phyloP scores from a whole-genome alignment of 2,113 vertebrate species.

The Nyctibius bracteatus region DNA sequence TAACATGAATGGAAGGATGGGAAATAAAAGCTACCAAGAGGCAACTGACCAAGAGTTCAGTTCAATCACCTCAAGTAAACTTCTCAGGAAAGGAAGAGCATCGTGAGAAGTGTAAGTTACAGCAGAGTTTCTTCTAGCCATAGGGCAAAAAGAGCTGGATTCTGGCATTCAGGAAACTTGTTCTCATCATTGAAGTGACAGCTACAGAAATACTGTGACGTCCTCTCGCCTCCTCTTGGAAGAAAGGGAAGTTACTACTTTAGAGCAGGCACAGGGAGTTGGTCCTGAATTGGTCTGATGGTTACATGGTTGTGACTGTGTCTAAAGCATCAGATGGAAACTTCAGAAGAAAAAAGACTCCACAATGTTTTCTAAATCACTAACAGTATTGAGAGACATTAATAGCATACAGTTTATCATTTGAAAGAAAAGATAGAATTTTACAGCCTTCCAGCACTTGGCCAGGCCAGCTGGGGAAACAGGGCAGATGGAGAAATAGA shows the following conservation, averaged over 20 bases:
- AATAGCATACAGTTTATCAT: not conserved
- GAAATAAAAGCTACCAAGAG: not conserved
- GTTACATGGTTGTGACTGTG: not conserved
- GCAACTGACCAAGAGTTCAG: not conserved
- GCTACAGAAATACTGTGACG: not conserved
- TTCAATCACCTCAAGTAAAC: not conserved
- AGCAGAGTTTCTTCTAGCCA: not conserved
- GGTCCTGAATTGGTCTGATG: not conserved
- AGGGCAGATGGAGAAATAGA: not conserved
- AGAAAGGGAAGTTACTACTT: not conserved
- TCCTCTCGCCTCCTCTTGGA: not conserved
- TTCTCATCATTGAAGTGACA: not conserved
- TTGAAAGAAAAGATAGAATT: not conserved
- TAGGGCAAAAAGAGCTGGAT: not conserved
- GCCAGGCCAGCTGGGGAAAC: not conserved
- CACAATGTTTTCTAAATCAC: not conserved
- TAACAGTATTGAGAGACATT: not conserved
- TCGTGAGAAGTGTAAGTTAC: not conserved
- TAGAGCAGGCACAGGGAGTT: not conserved
- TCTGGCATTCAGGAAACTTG: not conserved
- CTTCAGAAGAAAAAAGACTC: not conserved
- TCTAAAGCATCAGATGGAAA: not conserved
- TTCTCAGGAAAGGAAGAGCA: not conserved
- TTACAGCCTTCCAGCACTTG: not conserved
- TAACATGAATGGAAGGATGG: not conserved